Base-by-base conservation (phyloP, 2,113 vertebrate species). In the Lepus timidus region DNA sequence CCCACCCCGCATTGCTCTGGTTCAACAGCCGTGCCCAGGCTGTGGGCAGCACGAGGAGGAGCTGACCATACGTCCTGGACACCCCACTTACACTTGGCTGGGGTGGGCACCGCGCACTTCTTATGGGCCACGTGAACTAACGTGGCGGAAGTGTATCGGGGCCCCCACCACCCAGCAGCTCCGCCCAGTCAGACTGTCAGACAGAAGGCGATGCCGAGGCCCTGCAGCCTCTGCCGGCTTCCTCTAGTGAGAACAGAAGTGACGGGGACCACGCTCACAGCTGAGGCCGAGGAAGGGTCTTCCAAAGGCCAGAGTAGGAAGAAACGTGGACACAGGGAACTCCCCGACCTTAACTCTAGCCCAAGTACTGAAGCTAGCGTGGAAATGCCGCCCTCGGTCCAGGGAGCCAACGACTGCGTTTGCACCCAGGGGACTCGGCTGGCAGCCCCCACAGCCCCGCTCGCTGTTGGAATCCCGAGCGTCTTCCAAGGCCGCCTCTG, bases 131-230 rank as follows among this genome's bases (percentile, higher is more conserved):
- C 12, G 2, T 1, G 61, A 31, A 3, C 2, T 51, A 16, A 49
- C 6, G 13, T 2, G 0, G 8, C 17, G 4, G 9, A 20, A 6
- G 17, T 1, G 11, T 5, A 8, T 70, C 73, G 20, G n/a, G 0
- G 29, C 8, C 49, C 55, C 61, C 17, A 5, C 19, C 22, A 20
- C 4, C 27, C 1, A 1, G 19, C 14, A 10, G 22, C 23, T 16
- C 13, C 31, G 27, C n/a, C 27, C 6, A 25, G 9, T 9, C 25
- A 27, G 81, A 9, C 36, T 13, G 0, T 5, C 4, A 12, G 44
- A 22, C 0, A 3, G n/a, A 62, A 31, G 0, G 31, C 11, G 68
- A 4, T 0, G 6, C 0, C 3, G 3, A 10, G 4, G 3, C 1
- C 17, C 39, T 12, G 27, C 19, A 49, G 65, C 3, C n/a, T 70